Conservation (phyloP, 2,888 invertebrate genomes). For the Pedicia rivosa region DNA sequence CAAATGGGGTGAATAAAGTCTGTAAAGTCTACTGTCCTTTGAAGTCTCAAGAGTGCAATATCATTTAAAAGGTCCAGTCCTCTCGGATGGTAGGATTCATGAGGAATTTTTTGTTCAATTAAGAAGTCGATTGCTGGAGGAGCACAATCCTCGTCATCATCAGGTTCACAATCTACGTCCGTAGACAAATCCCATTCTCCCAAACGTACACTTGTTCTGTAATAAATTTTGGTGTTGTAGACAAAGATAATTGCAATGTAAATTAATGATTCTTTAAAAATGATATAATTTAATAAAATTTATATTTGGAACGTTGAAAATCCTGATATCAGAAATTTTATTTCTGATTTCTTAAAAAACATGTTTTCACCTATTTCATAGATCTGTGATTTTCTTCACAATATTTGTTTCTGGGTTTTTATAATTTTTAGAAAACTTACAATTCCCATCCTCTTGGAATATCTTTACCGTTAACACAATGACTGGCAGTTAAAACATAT, state of each 20-base stretch:
- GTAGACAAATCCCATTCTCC: conserved; percentile 16
- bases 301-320: too few relatives aligned
- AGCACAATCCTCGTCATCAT: conserved; percentile 37
- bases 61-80: conserved; percentile 53
- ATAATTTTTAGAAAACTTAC: not conserved
- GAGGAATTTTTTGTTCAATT: conserved; percentile 43
- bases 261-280: too few relatives aligned
- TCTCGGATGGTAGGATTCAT: conserved; percentile 41
- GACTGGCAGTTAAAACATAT: conserved; percentile 9
- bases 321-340: not conserved
- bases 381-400: too few relatives aligned
- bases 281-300: not conserved
- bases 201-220: conserved; percentile 6
- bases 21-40: conserved; percentile 33
- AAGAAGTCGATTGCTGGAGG: conserved; percentile 39
- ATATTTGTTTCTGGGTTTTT: too few relatives aligned
- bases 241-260: too few relatives aligned
- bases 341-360: too few relatives aligned
- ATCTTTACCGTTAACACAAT: conserved; percentile 39
- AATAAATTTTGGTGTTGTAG: too few relatives aligned
- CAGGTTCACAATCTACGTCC: conserved; percentile 23
- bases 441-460: conserved; percentile 6
- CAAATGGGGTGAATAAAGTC: conserved; percentile 44
- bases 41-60: conserved; percentile 51
- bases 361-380: too few relatives aligned